These are phyloP conservation scores for Lagodon rhomboides DNA, from an alignment of 2,797 vertebrate genomes.

Conservation along the genomic window DNA sequence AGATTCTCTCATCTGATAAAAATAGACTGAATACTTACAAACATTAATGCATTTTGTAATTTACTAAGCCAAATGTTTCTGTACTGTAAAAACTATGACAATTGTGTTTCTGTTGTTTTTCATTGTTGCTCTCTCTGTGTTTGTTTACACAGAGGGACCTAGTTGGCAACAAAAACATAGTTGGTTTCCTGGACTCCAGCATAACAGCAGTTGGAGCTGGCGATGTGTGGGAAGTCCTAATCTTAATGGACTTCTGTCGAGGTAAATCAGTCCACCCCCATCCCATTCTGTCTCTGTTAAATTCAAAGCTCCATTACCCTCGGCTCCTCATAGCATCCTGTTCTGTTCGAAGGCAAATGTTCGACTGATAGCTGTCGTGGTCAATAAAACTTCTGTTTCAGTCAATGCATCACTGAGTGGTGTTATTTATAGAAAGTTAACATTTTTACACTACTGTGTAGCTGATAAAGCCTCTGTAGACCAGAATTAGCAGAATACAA, in stretches of 20 bases:
- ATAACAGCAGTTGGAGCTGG: conserved; percentile 94
- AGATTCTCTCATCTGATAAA: conserved; percentile 10
- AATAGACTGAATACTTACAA: conserved; percentile 19
- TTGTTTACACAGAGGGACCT: conserved; percentile 90
- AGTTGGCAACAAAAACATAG: conserved; percentile 97
- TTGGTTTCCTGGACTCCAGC: conserved; percentile 97
- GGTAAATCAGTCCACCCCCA: conserved; percentile 81
- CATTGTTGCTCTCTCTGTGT: conserved; percentile 37
- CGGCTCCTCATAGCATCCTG: conserved; percentile 31
- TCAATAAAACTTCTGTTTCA: conserved; percentile 34
- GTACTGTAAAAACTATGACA: conserved; percentile 3
- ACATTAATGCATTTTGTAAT: conserved; percentile 23
- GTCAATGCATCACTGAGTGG: conserved; percentile 18
- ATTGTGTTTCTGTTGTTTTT: conserved; percentile 12
- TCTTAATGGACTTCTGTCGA: conserved; percentile 98
- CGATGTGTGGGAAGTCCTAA: conserved; percentile 98
- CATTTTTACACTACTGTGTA: conserved; percentile 4
- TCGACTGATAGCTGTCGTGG: conserved; percentile 9
- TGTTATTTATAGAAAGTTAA: conserved; percentile 35
- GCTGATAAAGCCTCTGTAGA: not conserved
- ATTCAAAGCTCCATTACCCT: conserved; percentile 38
- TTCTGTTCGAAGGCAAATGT: conserved; percentile 23
- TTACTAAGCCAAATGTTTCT: conserved; percentile 23
- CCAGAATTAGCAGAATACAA: not conserved
- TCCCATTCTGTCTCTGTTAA: conserved; percentile 28